Conservation (phyloP, 2,113 vertebrate species). For the Pelecanus crispus region DNA sequence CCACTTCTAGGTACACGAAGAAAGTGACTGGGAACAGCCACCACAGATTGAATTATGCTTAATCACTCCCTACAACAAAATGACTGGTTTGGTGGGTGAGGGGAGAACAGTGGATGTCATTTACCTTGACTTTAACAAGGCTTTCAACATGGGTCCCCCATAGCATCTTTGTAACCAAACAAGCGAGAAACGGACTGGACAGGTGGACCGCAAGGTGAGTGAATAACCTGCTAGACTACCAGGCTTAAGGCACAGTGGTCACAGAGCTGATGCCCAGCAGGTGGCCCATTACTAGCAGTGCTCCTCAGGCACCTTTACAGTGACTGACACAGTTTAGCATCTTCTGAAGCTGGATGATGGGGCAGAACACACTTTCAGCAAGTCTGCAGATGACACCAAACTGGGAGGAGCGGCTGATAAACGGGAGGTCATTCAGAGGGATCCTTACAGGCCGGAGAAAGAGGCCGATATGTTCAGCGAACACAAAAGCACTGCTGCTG, state of each 20-base stretch:
- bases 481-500: not conserved
- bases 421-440: not conserved
- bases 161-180: not conserved
- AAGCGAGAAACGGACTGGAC: not conserved
- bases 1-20: not conserved
- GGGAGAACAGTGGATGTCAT: not conserved
- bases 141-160: not conserved
- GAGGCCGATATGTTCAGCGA: not conserved
- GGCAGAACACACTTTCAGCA: not conserved
- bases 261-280: not conserved
- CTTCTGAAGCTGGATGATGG: not conserved
- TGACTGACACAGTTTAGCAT: not conserved
- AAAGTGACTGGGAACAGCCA: not conserved
- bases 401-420: not conserved
- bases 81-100: not conserved
- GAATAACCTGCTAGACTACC: not conserved
- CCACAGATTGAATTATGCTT: not conserved
- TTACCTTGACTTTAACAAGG: not conserved
- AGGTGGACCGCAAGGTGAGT: not conserved
- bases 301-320: not conserved
- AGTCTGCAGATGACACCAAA: not conserved
- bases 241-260: not conserved
- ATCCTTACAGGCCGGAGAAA: not conserved
- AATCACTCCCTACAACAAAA: not conserved
- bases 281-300: not conserved